These are phyloP conservation scores for Corythornis madagascariensis DNA, from an alignment of 2,113 vertebrate species.

Conservation along the genomic window DNA sequence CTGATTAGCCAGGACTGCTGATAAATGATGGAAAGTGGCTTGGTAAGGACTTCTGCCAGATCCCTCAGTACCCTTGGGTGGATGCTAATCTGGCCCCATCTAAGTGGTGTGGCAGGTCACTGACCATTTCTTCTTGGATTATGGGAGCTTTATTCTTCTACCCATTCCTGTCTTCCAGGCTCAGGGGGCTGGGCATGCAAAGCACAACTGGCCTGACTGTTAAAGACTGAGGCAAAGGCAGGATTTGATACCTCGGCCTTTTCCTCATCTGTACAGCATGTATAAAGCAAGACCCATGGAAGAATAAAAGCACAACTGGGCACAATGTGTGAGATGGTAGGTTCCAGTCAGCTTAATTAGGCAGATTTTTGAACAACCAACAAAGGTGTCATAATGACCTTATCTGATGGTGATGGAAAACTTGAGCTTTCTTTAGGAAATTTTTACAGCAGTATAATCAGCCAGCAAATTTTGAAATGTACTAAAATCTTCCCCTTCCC, in stretches of 20 bases:
- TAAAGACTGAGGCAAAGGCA: neutral
- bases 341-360: neutral
- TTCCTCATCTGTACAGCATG: neutral
- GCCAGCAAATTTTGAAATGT: neutral
- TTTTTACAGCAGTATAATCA: neutral
- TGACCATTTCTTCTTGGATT: too few species aligned
- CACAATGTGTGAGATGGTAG: neutral
- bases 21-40: too few species aligned
- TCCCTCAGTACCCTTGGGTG: too few species aligned
- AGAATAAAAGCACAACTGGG: neutral
- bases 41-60: too few species aligned
- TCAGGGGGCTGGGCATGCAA: neutral
- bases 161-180: neutral
- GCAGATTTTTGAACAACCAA: neutral
- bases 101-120: too few species aligned
- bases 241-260: neutral
- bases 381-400: neutral
- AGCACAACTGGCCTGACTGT: neutral
- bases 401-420: neutral
- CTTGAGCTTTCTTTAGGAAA: neutral
- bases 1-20: too few species aligned
- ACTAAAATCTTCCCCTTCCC: neutral
- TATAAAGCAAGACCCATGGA: neutral
- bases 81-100: too few species aligned
- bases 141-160: neutral